Evolutionary conservation across 2,113 vertebrate genomes (phyloP).

Genomic region (Oreamnos americanus): DNA sequence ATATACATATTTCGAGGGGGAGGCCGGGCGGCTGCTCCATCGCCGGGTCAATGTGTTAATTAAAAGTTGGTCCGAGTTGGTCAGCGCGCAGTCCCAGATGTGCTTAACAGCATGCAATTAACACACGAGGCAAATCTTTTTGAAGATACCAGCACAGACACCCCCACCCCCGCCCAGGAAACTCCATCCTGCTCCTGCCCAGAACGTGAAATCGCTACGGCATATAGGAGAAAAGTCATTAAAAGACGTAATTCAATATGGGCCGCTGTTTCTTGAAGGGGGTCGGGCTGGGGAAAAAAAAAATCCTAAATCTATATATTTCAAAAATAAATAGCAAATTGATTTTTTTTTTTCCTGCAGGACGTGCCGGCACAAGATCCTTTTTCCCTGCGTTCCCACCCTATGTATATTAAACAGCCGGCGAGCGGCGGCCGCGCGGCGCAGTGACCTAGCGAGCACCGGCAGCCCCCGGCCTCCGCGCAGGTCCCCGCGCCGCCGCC

Average conservation of each 20-base stretch:
- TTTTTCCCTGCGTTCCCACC: constrained; percentile 79
- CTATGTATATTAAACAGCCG: constrained; percentile 87
- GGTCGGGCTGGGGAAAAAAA: background rate
- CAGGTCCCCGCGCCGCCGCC: background rate
- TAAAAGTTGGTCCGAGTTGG: constrained; percentile 76
- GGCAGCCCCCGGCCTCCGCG: background rate
- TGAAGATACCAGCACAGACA: constrained; percentile 61
- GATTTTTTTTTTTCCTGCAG: constrained; percentile 72
- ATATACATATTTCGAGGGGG: constrained; percentile 59
- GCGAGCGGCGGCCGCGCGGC: constrained; percentile 62
- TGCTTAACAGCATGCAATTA: constrained; percentile 75
- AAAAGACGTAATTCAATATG: constrained; percentile 74
- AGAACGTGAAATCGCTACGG: constrained; percentile 39
- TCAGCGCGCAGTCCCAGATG: constrained; percentile 68
- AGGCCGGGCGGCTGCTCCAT: constrained; percentile 51
- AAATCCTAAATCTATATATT: constrained; percentile 69
- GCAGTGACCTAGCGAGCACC: constrained; percentile 69
- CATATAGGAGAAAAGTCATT: constrained; percentile 67
- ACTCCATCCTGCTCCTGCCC: constrained; percentile 39
- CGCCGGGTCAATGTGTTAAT: constrained; percentile 78
- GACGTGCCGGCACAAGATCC: constrained; percentile 62
- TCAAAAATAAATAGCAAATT: constrained; percentile 79
- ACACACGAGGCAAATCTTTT: constrained; percentile 69
- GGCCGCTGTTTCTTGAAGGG: constrained; percentile 64
- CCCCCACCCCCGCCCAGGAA: constrained; percentile 23